Conservation (phyloP, 1,140 invertebrate genomes). For the Acyrthosiphon pisum region DNA sequence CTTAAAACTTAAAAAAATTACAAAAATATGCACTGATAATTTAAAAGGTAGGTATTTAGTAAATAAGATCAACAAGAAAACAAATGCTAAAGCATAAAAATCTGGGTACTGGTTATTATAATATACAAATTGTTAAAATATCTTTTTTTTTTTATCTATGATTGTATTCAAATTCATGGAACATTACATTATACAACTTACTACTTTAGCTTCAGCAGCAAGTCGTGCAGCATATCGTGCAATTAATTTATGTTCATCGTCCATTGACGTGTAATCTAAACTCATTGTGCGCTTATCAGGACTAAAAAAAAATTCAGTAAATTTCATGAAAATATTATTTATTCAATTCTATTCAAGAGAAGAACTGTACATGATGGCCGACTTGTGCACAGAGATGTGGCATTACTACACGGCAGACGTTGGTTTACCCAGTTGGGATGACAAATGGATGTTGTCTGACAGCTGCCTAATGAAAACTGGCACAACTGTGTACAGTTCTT, state of each 20-base stretch:
- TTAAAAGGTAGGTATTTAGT: not conserved
- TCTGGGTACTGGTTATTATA: not conserved
- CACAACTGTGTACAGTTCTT: not conserved
- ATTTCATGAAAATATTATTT: not conserved
- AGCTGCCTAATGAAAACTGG: not conserved
- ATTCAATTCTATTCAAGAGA: not conserved
- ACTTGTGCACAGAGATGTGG: not conserved
- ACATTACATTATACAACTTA: slow-evolving; percentile 65
- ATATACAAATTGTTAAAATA: slow-evolving; percentile 41
- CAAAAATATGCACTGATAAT: not conserved
- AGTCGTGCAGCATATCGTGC: slow-evolving; percentile 93
- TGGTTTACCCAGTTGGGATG: too few relatives aligned
- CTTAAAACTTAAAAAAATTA: not conserved
- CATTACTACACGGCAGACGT: too few relatives aligned
- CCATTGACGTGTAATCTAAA: slow-evolving; percentile 68
- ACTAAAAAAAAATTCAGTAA: slow-evolving; percentile 61
- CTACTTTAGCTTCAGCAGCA: slow-evolving; percentile 86
- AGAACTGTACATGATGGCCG: not conserved
- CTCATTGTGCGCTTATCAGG: slow-evolving; percentile 65
- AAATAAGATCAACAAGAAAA: not conserved
- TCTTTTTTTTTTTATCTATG: too few relatives aligned
- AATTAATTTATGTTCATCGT: slow-evolving; percentile 96
- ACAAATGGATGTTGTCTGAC: not conserved
- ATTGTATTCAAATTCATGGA: slow-evolving; percentile 5
- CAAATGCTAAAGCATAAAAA: not conserved